Conservation (phyloP, 1,140 invertebrate species). For the Drosophila quadrilineata region DNA sequence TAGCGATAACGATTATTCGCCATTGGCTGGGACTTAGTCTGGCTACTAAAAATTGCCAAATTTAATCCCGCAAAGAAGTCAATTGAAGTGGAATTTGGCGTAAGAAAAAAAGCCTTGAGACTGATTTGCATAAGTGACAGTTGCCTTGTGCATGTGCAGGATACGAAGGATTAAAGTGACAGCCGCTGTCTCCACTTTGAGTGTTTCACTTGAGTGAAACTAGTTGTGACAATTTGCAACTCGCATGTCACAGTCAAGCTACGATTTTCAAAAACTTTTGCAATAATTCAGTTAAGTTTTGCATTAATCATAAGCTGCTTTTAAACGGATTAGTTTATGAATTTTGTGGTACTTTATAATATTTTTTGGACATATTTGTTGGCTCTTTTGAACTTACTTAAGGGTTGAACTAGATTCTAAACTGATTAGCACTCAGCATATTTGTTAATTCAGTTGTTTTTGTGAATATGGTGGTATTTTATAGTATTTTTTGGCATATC, state of each 20-base stretch:
- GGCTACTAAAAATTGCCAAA: too few relatives aligned
- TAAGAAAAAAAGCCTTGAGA: conserved; percentile 11
- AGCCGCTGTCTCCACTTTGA: conserved; percentile 3
- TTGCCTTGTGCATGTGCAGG: neutral
- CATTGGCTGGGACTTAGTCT: too few relatives aligned
- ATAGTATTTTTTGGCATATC: too few relatives aligned
- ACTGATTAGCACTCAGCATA: too few relatives aligned
- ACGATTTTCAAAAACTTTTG: conserved; percentile 5
- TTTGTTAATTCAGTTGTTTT: too few relatives aligned
- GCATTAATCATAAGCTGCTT: too few relatives aligned
- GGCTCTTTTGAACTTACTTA: too few relatives aligned
- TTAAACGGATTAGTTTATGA: too few relatives aligned
- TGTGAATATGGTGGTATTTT: too few relatives aligned
- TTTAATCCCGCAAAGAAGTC: conserved; percentile 17
- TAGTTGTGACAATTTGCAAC: conserved; percentile 4
- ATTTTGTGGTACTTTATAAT: too few relatives aligned
- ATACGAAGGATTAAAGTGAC: conserved; percentile 20
- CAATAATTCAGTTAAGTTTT: neutral
- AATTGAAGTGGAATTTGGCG: neutral
- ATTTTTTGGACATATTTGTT: too few relatives aligned
- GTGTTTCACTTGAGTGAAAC: conserved; percentile 23
- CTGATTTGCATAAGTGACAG: conserved; percentile 62
- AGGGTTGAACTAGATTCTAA: too few relatives aligned
- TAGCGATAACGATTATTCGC: conserved; percentile 1
- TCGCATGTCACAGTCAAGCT: neutral